A percentile compares a stretch with the other conserved stretches of the same genome.
Conservation (phyloP, 2,888 invertebrate species). For the Muscina levida region DNA sequence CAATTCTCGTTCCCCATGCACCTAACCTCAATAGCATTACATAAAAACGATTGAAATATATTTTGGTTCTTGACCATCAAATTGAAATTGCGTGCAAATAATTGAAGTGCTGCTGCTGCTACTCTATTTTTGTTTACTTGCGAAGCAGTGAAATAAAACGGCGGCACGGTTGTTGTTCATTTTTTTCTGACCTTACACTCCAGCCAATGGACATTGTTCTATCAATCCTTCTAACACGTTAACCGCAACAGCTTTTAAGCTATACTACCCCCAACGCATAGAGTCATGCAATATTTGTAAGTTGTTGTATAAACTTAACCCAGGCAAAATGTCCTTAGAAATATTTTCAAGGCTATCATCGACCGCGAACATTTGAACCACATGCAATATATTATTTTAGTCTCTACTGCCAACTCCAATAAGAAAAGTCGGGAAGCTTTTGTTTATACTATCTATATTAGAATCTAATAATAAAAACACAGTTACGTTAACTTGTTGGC, state of each 20-base stretch:
- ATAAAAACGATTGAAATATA: conserved; percentile 13
- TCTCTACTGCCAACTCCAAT: conserved; percentile 26
- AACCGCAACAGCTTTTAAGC: conserved; percentile 40
- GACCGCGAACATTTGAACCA: not conserved
- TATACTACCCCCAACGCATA: not conserved
- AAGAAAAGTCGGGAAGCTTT: not conserved
- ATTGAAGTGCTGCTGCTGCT: conserved; percentile 31
- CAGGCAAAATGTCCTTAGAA: conserved; percentile 28
- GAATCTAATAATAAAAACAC: conserved; percentile 27
- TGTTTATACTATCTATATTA: conserved; percentile 32
- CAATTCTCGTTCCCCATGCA: no score
- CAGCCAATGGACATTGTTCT: not conserved
- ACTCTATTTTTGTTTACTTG: no score
- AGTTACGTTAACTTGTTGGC: conserved; percentile 22
- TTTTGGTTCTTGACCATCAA: conserved; percentile 28
- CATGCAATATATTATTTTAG: conserved; percentile 32
- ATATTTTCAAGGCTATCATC: conserved; percentile 42
- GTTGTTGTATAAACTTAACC: no score
- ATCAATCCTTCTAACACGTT: not conserved
- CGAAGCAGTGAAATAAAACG: no score
- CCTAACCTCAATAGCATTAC: no score
- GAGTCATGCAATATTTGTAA: conserved; percentile 24
- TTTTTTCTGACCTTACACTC: no score
- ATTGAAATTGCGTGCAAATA: conserved; percentile 47
- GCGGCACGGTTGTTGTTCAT: not conserved